Evolutionary conservation across 2,797 vertebrate species (phyloP), one percentile per base, ranked within the genome.

Genomic region (Anisognathus igniventris): DNA sequence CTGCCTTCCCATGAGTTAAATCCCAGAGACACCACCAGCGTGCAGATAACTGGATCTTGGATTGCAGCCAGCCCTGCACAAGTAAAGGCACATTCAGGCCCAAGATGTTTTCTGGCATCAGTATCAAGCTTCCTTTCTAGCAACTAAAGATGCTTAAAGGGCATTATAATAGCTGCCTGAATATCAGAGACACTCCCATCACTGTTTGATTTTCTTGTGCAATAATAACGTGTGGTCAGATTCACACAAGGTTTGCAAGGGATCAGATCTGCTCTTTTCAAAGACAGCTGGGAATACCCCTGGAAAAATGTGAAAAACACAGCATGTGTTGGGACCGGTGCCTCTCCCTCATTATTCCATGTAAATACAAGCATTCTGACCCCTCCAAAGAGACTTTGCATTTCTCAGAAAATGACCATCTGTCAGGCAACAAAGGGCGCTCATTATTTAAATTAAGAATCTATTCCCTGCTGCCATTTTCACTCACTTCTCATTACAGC

Each of bases 221-320:
- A 48, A 18, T 48, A 86, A 83, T 35, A 83, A 86, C 2, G 0
- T 3, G 8, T 30, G 50, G 68, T 64, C 88, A 78, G 76, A 91
- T 40, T 83, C 88, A 75, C 47, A 83, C 82, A 48, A 79, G 64
- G 66, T 88, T 94, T 92, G 93, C 70, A 79, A 92, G 84, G 92
- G 82, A 94, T 92, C 81, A 95, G 4, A 81, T 95, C 84, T 37
- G 37, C 37, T 95, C 68, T 95, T 92, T 96, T 93, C 88, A 92
- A 86, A 88, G 91, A 78, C 92, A 96, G 94, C 95, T 97, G 95
- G 90, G 96, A 96, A 97, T 95, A 93, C 65, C 94, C 86, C 93
- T 88, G 74, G 93, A 96, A 96, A 97, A 95, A 97, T 35, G 87
- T 95, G 93, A 96, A 96, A 97, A 96, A 93, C 94, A 96, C 86